A percentile compares a stretch with the other conserved stretches of the same genome.
These are phyloP conservation scores for Hypsibius dujardini DNA, from an alignment of 1,140 invertebrate species.

Conservation along the genomic window DNA sequence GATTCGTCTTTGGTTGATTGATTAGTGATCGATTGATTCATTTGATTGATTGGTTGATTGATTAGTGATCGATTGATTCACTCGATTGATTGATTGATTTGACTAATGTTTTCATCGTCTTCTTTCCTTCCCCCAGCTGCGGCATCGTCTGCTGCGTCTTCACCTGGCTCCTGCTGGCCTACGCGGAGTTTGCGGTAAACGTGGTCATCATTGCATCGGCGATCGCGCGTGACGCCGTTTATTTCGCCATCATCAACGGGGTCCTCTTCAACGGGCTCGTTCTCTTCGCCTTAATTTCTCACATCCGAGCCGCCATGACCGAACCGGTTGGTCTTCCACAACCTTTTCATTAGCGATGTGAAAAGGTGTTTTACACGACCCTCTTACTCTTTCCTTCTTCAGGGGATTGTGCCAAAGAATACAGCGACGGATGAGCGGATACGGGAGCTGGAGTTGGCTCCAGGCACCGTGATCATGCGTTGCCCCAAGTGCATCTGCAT, in stretches of 20 bases:
- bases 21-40: too few species aligned
- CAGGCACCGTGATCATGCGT: conserved; percentile 86
- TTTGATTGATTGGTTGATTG: too few species aligned
- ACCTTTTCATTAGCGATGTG: conserved; percentile 18
- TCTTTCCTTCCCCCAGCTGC: conserved; percentile 44
- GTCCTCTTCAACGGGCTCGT: conserved; percentile 72
- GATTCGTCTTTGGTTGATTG: too few species aligned
- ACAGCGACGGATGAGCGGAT: conserved; percentile 98
- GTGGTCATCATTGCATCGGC: conserved; percentile 47
- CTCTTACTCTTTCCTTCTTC: conserved; percentile 23
- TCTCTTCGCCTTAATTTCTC: conserved; percentile 75
- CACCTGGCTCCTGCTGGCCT: conserved; percentile 83
- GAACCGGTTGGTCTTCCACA: conserved; percentile 53
- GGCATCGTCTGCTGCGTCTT: conserved; percentile 91
- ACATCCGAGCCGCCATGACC: conserved; percentile 90
- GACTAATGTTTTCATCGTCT: too few species aligned
- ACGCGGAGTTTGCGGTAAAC: conserved; percentile 91
- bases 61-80: too few species aligned
- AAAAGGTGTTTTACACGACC: not conserved
- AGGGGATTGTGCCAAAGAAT: conserved; percentile 94
- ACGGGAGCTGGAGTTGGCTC: conserved; percentile 71
- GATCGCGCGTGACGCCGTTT: conserved; percentile 33
- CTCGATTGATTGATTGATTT: too few species aligned
- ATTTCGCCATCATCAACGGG: conserved; percentile 46
- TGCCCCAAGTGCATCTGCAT: conserved; percentile 97